These are phyloP conservation scores for Eristalinus sepulchralis DNA, from an alignment of 2,888 invertebrate species.

Conservation along the genomic window DNA sequence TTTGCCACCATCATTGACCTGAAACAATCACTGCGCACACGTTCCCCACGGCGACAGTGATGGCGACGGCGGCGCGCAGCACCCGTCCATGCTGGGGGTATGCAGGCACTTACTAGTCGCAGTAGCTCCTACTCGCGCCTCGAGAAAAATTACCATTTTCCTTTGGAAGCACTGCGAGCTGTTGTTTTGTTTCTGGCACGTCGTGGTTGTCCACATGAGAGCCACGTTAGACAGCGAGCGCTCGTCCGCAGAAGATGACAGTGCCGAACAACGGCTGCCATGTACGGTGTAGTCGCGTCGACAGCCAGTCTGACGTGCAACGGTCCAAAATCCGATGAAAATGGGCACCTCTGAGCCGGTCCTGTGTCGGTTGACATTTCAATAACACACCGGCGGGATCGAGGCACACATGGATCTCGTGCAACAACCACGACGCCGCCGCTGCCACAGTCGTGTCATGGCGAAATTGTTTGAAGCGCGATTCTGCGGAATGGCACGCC, in stretches of 20 bases:
- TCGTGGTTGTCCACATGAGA: constrained; percentile 46
- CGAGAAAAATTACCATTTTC: constrained; percentile 57
- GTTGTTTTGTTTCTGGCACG: constrained; percentile 5
- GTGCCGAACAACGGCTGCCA: constrained; percentile 43
- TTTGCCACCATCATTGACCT: constrained; percentile 54
- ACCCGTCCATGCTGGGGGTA: constrained; percentile 1
- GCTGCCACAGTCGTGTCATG: constrained; percentile 57
- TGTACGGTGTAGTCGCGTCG: constrained; percentile 50
- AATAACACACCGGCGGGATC: constrained; percentile 38
- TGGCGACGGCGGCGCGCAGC: constrained; percentile 10
- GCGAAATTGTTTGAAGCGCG: constrained; percentile 59
- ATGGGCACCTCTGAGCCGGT: constrained; percentile 47
- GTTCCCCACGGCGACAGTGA: constrained; percentile 19
- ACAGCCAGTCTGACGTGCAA: constrained; percentile 68
- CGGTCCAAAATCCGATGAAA: constrained; percentile 67
- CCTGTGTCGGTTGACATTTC: constrained; percentile 41
- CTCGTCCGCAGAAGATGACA: constrained; percentile 66
- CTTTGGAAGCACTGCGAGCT: constrained; percentile 12
- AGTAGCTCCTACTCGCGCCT: neutral
- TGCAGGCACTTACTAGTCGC: constrained; percentile 35
- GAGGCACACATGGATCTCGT: constrained; percentile 13
- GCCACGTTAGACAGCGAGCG: constrained; percentile 10
- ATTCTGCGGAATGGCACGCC: constrained; percentile 4
- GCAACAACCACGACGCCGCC: constrained; percentile 4
- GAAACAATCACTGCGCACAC: constrained; percentile 53